Evolutionary conservation across 2,888 invertebrate genomes (phyloP).

Genomic region (Ectemnius continuus): DNA sequence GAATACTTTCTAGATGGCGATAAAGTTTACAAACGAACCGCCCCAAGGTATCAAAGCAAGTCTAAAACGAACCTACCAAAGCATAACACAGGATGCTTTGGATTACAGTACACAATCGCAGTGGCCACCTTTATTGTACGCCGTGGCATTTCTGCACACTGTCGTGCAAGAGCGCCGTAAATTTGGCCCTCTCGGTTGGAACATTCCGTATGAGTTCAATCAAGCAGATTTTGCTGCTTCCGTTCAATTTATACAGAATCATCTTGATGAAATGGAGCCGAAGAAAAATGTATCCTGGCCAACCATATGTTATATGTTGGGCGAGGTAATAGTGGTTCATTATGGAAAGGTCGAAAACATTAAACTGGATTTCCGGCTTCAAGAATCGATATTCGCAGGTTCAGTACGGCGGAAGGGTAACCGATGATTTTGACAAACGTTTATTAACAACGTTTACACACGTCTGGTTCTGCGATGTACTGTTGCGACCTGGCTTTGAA

Average conservation of each 20-base stretch:
- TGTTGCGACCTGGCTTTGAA: slow-evolving; percentile 92
- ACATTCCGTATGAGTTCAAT: slow-evolving; percentile 97
- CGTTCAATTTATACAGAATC: slow-evolving; percentile 97
- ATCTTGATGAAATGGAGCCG: slow-evolving; percentile 97
- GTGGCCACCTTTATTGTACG: slow-evolving; percentile 96
- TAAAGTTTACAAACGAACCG: slow-evolving; percentile 98
- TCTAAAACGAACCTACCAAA: slow-evolving; percentile 95
- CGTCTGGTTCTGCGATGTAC: slow-evolving; percentile 96
- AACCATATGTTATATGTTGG: slow-evolving; percentile 98
- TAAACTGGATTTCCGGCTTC: no score
- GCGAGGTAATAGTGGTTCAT: slow-evolving; percentile 83
- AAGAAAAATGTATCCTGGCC: slow-evolving; percentile 99
- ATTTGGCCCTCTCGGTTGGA: slow-evolving; percentile 98
- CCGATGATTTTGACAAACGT: slow-evolving; percentile 97
- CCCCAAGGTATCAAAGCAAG: slow-evolving; percentile 97
- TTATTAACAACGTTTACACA: slow-evolving; percentile 95
- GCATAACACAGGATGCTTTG: slow-evolving; percentile 92
- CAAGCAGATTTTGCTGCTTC: slow-evolving; percentile 97
- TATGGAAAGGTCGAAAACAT: no score
- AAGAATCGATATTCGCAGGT: slow-evolving; percentile 72
- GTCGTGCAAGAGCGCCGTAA: slow-evolving; percentile 97
- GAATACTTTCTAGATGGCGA: slow-evolving; percentile 87
- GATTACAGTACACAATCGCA: slow-evolving; percentile 94
- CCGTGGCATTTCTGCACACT: slow-evolving; percentile 96
- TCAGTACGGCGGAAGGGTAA: slow-evolving; percentile 92